phyloP scores from a whole-genome alignment of 2,888 invertebrate species.

The Phortica okadai region DNA sequence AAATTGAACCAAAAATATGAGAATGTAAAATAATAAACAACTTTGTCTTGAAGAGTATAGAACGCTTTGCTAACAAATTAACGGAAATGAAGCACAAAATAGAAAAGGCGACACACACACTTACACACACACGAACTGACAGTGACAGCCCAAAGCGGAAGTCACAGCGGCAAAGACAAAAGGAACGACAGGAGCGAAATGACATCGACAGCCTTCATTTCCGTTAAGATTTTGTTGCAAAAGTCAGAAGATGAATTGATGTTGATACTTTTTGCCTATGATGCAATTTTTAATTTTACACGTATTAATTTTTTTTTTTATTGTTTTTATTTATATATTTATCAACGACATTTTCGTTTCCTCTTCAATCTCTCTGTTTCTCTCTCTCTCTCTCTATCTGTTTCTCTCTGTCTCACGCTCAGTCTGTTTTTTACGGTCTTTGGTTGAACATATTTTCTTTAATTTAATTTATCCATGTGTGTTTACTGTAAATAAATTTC shows the following conservation, averaged over 20 bases:
- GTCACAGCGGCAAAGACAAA: background rate
- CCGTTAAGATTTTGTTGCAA: constrained; percentile 74
- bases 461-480: background rate
- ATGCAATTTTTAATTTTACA: constrained; percentile 61
- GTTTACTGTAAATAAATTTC: constrained; percentile 50
- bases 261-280: constrained; percentile 75
- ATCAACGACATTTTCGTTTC: constrained; percentile 46
- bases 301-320: constrained; percentile 23
- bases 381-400: constrained; percentile 36
- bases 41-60: constrained; percentile 76
- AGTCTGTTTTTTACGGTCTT: too few relatives aligned
- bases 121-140: constrained; percentile 30
- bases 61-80: constrained; percentile 75
- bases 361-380: constrained; percentile 51
- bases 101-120: constrained; percentile 40
- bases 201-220: constrained; percentile 68
- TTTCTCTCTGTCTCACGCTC: constrained; percentile 6
- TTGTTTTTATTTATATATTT: constrained; percentile 34
- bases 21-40: constrained; percentile 70
- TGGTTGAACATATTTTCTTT: too few relatives aligned
- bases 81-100: constrained; percentile 72
- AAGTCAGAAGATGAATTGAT: constrained; percentile 68
- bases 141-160: background rate
- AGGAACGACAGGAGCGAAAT: constrained; percentile 36
- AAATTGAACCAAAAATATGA: constrained; percentile 56